phyloP scores from a whole-genome alignment of 2,888 invertebrate genomes.

The Autographa gamma region DNA sequence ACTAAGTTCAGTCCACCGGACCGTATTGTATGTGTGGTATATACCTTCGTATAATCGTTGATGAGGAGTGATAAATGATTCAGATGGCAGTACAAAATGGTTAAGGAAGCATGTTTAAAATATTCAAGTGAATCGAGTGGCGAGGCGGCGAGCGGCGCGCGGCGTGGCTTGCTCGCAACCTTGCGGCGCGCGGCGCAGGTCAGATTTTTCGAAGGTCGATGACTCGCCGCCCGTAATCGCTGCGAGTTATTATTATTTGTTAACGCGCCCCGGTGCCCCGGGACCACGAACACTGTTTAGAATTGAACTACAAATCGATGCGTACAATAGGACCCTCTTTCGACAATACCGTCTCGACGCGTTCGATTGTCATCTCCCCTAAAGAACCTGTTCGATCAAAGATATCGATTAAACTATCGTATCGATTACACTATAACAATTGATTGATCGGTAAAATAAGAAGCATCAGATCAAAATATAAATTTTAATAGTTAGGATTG shows the following conservation, averaged over 20 bases:
- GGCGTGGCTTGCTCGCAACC: conserved; percentile 74
- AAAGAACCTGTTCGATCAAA: conserved; percentile 41
- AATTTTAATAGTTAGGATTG: background rate
- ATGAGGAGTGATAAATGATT: conserved; percentile 35
- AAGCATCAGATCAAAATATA: background rate
- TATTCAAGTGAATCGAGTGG: conserved; percentile 57
- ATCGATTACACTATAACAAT: background rate
- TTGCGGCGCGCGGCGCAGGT: conserved; percentile 85
- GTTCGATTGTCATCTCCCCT: conserved; percentile 47
- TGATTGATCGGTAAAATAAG: background rate
- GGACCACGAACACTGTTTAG: conserved; percentile 63
- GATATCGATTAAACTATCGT: conserved; percentile 7
- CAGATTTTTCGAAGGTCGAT: conserved; percentile 89
- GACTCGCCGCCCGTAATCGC: conserved; percentile 83
- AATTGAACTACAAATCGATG: conserved; percentile 59
- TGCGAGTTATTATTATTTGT: conserved; percentile 84
- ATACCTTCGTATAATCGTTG: conserved; percentile 16
- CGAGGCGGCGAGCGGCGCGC: conserved; percentile 40
- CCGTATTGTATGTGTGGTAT: conserved; percentile 27
- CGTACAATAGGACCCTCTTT: conserved; percentile 61
- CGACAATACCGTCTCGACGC: conserved; percentile 42
- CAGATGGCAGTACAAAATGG: conserved; percentile 28
- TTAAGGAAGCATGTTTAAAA: conserved; percentile 52
- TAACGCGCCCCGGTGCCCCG: conserved; percentile 69
- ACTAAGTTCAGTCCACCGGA: conserved; percentile 35